Conservation (phyloP, 1,140 invertebrate genomes). For the Drosophila sp. region DNA sequence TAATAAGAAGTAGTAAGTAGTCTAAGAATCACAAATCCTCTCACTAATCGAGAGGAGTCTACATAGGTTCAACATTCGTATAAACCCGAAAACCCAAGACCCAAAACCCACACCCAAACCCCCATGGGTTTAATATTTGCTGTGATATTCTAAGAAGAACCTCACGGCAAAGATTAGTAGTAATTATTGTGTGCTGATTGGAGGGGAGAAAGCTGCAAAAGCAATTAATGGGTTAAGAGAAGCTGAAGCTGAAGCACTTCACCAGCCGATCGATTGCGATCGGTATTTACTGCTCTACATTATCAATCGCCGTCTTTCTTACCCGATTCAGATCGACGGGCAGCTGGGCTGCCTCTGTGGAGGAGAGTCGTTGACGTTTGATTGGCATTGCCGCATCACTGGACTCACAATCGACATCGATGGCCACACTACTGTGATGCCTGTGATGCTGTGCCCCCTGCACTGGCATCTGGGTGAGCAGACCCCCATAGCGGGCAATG, state of each 20-base stretch:
- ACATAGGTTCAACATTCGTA: neutral
- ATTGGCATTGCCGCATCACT: conserved; percentile 58
- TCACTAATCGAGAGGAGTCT: conserved; percentile 1
- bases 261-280: conserved; percentile 38
- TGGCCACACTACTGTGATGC: conserved; percentile 10
- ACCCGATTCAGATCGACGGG: conserved; percentile 74
- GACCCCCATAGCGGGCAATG: conserved; percentile 74
- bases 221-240: conserved; percentile 48
- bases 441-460: conserved; percentile 28
- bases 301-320: conserved; percentile 55
- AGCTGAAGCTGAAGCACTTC: conserved; percentile 68
- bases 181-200: conserved; percentile 24
- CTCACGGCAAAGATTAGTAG: conserved; percentile 14
- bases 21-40: conserved; percentile 1
- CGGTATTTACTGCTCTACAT: conserved; percentile 50
- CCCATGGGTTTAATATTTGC: neutral
- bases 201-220: conserved; percentile 59
- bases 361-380: conserved; percentile 70
- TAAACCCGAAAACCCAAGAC: too few species aligned
- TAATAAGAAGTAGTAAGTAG: too few species aligned
- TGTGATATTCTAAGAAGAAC: conserved; percentile 60
- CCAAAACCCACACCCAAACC: neutral
- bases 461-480: conserved; percentile 63
- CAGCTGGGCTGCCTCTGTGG: conserved; percentile 68
- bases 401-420: conserved; percentile 70